Percentiles rank a stretch among this genome's conserved stretches.
These are phyloP conservation scores for Bombus cullumanus DNA, from an alignment of 1,140 invertebrate genomes.

Conservation along the genomic window DNA sequence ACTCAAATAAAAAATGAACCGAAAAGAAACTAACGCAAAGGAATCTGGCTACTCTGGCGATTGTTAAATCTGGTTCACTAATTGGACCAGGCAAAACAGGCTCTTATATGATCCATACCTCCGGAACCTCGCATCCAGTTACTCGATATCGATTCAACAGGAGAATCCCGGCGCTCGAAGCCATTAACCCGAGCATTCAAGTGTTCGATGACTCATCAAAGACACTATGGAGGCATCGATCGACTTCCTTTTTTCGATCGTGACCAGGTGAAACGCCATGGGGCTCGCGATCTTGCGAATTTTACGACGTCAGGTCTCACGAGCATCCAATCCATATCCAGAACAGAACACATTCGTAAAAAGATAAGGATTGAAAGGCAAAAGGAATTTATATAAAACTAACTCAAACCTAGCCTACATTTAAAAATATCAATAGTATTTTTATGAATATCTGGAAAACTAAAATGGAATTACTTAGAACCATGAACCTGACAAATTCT, in stretches of 20 bases:
- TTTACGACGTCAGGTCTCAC: neutral
- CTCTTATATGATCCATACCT: neutral
- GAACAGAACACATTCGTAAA: no score
- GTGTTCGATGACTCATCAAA: constrained; percentile 10
- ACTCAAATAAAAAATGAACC: no score
- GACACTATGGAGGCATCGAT: neutral
- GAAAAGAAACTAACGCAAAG: neutral
- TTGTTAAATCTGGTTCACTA: neutral
- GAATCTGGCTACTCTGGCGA: neutral
- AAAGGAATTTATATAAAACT: no score
- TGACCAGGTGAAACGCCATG: neutral
- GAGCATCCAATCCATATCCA: neutral
- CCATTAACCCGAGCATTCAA: constrained; percentile 7
- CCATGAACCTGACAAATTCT: no score
- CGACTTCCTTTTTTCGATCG: no score
- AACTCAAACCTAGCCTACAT: no score
- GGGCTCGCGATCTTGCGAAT: constrained; percentile 7
- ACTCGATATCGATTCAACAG: constrained; percentile 9
- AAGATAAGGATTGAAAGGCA: neutral
- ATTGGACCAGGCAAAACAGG: constrained; percentile 1
- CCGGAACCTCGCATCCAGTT: neutral
- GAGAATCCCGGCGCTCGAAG: neutral
- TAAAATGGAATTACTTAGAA: no score
- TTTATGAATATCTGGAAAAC: no score
- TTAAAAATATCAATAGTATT: no score